Evolutionary conservation across 2,797 vertebrate genomes (phyloP).

Genomic region (Sitta carolinensis): DNA sequence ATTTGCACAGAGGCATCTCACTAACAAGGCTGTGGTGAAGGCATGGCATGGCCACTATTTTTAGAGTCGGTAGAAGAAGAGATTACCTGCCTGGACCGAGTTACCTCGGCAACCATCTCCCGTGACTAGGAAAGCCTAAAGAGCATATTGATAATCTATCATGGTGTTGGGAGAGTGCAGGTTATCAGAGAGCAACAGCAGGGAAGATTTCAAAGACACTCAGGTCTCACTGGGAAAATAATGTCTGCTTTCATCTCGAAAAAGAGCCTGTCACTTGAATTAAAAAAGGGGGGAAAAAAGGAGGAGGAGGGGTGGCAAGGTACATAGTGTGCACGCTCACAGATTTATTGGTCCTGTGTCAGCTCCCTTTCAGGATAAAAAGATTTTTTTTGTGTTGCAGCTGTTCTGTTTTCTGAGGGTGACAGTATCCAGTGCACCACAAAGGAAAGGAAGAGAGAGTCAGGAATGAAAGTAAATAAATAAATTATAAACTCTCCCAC

Average conservation of each 20-base stretch:
- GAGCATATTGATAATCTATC: conserved; percentile 92
- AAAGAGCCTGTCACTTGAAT: conserved; percentile 64
- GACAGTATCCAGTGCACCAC: conserved; percentile 3
- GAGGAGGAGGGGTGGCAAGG: neutral
- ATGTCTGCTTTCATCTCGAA: conserved; percentile 74
- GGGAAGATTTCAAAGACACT: conserved; percentile 79
- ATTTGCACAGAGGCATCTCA: conserved; percentile 60
- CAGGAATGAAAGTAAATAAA: neutral
- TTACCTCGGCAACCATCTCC: conserved; percentile 88
- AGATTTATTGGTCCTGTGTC: conserved; percentile 55
- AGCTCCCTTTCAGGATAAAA: conserved; percentile 59
- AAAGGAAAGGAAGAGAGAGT: conserved; percentile 2
- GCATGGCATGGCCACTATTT: conserved; percentile 66
- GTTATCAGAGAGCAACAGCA: conserved; percentile 84
- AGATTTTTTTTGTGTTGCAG: neutral
- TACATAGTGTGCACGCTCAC: neutral
- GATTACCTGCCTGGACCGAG: conserved; percentile 78
- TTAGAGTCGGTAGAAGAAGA: conserved; percentile 70
- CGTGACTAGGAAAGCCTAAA: conserved; percentile 80
- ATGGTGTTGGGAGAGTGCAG: conserved; percentile 78
- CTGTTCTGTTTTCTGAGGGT: conserved; percentile 27
- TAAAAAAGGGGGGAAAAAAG: neutral
- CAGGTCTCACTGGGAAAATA: conserved; percentile 74
- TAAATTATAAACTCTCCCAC: neutral
- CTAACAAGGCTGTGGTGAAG: conserved; percentile 67